Evolutionary conservation across 2,797 vertebrate genomes (phyloP), one percentile per base, ranked within the genome.

Genomic region (Oreochromis grahami): DNA sequence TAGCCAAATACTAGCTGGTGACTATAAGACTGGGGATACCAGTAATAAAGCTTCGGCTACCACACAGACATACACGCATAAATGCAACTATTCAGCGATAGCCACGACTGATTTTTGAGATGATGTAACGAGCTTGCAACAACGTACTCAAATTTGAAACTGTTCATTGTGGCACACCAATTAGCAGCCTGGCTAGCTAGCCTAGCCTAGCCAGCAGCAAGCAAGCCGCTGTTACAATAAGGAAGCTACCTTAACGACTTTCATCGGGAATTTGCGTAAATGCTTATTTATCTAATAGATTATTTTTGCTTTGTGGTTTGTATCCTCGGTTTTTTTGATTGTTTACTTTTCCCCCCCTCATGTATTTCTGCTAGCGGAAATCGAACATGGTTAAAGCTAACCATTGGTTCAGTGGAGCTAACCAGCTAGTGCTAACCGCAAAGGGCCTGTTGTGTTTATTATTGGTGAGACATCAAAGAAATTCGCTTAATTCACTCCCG

Each of bases 381-480:
- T 36, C 19, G 3, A 19, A 17, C n/a, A 26, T 15, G 45, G 56
- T 84, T 26, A 14, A 15, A 14, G 32, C 52, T 51, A 13, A 41
- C 17, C 45, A 63, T 77, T 63, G 53, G 36, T 36, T 70, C 7
- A 74, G 13, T 21, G 2, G 8, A 26, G 92, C 92, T 78, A 77
- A 76, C 14, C 17, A 85, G 87, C 89, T 88, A 87, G 68, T 7
- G 90, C 89, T 93, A 94, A 79, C 77, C 48, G 76, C 89, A 83
- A 60, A 80, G 34, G 94, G 94, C 95, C 95, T 83, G 50, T n/a
- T 81, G 82, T 91, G 91, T 93, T 95, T 95, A 90, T 94, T 90
- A 92, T 95, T 87, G 87, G 78, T 55, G 53, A 19, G 19, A 87
- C 89, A 86, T 92, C 80, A 87, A 84, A 87, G 65, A 89, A 76